Evolutionary conservation across 2,888 invertebrate species (phyloP), one percentile per base, ranked within the genome.

Genomic region (Drosophila melanosoma): DNA sequence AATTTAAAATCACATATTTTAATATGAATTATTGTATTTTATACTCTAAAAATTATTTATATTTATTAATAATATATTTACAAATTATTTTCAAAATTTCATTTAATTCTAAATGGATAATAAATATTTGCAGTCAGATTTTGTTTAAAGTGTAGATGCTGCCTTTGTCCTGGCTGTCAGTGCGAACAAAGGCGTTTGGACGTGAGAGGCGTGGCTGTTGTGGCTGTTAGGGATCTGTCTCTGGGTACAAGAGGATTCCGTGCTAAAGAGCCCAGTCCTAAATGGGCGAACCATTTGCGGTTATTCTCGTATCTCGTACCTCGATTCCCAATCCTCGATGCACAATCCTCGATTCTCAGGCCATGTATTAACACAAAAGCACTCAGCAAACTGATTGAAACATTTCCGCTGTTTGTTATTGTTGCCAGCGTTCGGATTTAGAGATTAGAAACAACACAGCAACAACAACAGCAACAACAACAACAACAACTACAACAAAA

Each of bases 351-450:
- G 6, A 36, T 36, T 5, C 58, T 66, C 60, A 40, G 29, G 20
- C 12, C 23, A 20, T 15, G 60, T 65, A 79, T 82, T 83, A 56
- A 57, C 57, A 86, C 87, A 87, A 87, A 86, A 87, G 89, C 89
- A 88, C 87, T 87, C 84, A 84, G 61, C 78, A 52, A 75, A 76
- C 74, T 74, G 81, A 78, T 81, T 77, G 79, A 87, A 85, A 85
- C 87, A 81, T 88, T 86, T 86, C 86, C 86, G 86, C 72, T 87
- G 70, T 79, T 79, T 83, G 78, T 79, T 82, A 77, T 81, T 82
- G 74, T 85, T 81, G 73, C 70, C 76, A 73, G 76, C 71, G 79
- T 64, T 68, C 75, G 83, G 86, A 90, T 87, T 87, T 86, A 66
- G 45, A 80, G 89, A 90, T 90, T 90, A 90, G 45, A 64, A 33